A percentile compares a stretch with the other conserved stretches of the same genome.
These are phyloP conservation scores for Bombus ignitus DNA, from an alignment of 1,140 invertebrate species.

Conservation along the genomic window DNA sequence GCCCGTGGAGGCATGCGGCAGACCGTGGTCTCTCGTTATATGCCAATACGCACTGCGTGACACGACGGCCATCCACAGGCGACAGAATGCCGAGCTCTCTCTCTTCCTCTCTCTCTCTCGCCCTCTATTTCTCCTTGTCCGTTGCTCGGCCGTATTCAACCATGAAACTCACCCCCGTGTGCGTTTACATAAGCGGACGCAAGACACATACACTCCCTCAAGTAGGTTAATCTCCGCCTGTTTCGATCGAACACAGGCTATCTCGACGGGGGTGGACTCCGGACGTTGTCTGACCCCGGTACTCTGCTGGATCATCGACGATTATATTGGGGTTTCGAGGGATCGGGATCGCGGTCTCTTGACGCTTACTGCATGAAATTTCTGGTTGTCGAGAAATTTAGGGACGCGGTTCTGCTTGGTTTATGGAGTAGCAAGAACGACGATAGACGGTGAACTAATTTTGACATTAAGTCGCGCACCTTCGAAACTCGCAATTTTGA, in stretches of 20 bases:
- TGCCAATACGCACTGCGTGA: conserved; percentile 35
- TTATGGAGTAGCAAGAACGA: background rate
- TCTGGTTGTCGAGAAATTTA: background rate
- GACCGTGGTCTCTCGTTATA: conserved; percentile 7
- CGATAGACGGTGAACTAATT: too few species aligned
- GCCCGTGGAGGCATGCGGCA: background rate
- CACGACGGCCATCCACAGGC: conserved; percentile 28
- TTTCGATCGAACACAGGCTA: conserved; percentile 38
- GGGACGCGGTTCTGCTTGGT: background rate
- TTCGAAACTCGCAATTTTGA: too few species aligned
- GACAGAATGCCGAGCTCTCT: conserved; percentile 31
- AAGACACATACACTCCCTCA: conserved; percentile 44
- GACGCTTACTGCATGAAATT: background rate
- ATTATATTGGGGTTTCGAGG: background rate
- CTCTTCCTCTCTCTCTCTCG: background rate
- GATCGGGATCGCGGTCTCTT: conserved; percentile 15
- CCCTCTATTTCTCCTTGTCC: background rate
- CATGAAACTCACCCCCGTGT: conserved; percentile 55
- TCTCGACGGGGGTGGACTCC: background rate
- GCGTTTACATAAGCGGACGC: conserved; percentile 33
- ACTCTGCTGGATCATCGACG: conserved; percentile 16
- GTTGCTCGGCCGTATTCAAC: conserved; percentile 33
- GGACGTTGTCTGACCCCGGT: conserved; percentile 36
- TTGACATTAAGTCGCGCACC: too few species aligned
- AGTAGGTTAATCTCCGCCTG: conserved; percentile 49